Percentiles rank a stretch among this genome's conserved stretches.
phyloP scores from a whole-genome alignment of 1,140 invertebrate species.

The Zaprionus gabonicus region DNA sequence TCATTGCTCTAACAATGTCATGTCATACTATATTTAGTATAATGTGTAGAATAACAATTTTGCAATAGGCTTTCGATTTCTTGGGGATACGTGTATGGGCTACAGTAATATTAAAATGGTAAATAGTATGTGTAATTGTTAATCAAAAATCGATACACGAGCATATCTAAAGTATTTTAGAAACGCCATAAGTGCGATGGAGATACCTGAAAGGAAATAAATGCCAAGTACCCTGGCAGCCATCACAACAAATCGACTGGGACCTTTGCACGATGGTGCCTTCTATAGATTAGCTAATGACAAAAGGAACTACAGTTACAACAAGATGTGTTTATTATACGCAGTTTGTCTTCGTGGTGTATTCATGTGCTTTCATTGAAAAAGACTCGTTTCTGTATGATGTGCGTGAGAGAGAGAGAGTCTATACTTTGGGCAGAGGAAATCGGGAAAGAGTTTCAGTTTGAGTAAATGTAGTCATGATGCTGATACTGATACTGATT shows the following conservation, averaged over 20 bases:
- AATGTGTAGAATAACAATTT: constrained; percentile 28
- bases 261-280: constrained; percentile 26
- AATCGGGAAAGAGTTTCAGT: constrained; percentile 55
- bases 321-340: constrained; percentile 2
- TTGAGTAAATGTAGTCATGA: constrained; percentile 69
- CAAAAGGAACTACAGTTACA: constrained; percentile 28
- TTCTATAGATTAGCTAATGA: background rate
- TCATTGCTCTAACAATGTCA: constrained; percentile 39
- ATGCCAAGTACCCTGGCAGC: constrained; percentile 61
- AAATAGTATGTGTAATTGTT: constrained; percentile 12
- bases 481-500: constrained; percentile 62
- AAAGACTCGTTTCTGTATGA: constrained; percentile 10
- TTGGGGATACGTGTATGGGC: constrained; percentile 71
- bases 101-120: constrained; percentile 19
- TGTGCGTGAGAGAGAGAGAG: constrained; percentile 17
- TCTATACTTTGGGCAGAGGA: constrained; percentile 33
- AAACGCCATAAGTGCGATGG: constrained; percentile 10
- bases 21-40: constrained; percentile 14
- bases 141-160: constrained; percentile 23
- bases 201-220: constrained; percentile 34
- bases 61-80: constrained; percentile 73
- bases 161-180: constrained; percentile 23
- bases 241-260: constrained; percentile 44
- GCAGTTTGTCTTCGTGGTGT: constrained; percentile 8
- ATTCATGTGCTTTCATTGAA: constrained; percentile 7